Evolutionary conservation across 35 echinoderm and acorn worm species (phyloP).

Genomic region (Hemicentrotus pulcherrimus): DNA sequence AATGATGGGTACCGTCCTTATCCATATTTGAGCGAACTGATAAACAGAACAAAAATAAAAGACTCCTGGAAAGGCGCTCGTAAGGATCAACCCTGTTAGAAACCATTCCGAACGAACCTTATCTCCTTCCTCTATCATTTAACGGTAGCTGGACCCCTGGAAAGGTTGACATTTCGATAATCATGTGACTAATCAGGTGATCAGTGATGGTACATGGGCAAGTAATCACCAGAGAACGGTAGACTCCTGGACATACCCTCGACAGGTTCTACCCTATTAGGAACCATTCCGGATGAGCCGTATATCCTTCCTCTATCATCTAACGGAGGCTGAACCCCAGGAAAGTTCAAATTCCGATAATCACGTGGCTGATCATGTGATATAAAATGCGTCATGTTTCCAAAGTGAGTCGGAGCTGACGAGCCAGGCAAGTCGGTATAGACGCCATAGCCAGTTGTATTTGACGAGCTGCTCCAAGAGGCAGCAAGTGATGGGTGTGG

Average conservation of each 20-base stretch:
- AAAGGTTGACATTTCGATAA: too few relatives aligned
- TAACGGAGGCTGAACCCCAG: not conserved
- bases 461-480: not conserved
- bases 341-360: not conserved
- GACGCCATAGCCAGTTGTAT: not conserved
- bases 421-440: not conserved
- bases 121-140: too few relatives aligned
- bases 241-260: not conserved
- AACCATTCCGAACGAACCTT: too few relatives aligned
- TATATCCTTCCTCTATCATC: not conserved
- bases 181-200: too few relatives aligned
- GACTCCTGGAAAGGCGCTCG: too few relatives aligned
- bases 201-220: not conserved
- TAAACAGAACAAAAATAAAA: too few relatives aligned
- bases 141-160: too few relatives aligned
- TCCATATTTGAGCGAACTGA: too few relatives aligned
- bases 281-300: not conserved
- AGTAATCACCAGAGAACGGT: not conserved
- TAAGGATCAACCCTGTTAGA: too few relatives aligned
- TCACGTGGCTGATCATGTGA: not conserved
- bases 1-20: too few relatives aligned
- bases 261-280: not conserved
- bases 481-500: not conserved
- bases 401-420: not conserved
- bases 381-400: not conserved